Evolutionary conservation across 2,888 invertebrate species (phyloP).

Genomic region (Leucozona laternaria): DNA sequence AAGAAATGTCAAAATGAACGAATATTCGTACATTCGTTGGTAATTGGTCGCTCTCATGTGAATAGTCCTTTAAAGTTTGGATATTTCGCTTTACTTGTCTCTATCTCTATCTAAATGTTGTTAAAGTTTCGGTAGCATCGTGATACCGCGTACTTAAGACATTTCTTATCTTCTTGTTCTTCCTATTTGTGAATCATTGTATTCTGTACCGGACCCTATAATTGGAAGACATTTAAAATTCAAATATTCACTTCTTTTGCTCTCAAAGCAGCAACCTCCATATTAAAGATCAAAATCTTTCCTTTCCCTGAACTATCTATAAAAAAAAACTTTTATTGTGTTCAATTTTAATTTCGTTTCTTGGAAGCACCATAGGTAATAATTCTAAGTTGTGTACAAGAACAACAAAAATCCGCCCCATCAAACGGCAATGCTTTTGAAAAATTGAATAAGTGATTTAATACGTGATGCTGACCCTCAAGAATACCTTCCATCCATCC

Average conservation of each 20-base stretch:
- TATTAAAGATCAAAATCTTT: conserved; percentile 8
- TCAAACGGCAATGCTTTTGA: conserved; percentile 1
- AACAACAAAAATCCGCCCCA: conserved; percentile 12
- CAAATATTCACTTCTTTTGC: not conserved
- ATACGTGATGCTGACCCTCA: conserved; percentile 34
- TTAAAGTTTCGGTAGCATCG: no score
- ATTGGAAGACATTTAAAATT: not conserved
- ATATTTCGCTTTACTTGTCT: no score
- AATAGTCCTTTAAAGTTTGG: no score
- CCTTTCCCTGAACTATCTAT: not conserved
- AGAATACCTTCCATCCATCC: not conserved
- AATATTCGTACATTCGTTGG: no score
- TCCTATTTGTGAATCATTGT: not conserved
- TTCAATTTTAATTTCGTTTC: not conserved
- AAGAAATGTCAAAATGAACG: no score
- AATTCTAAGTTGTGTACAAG: not conserved
- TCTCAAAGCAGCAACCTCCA: not conserved
- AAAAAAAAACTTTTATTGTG: not conserved
- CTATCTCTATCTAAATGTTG: no score
- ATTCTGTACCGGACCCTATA: not conserved
- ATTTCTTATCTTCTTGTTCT: not conserved
- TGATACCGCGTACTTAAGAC: no score
- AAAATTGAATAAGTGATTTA: conserved; percentile 25
- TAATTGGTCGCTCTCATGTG: no score
- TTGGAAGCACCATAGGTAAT: not conserved